phyloP scores from a whole-genome alignment of 2,113 vertebrate genomes.

The Petromus typicus region DNA sequence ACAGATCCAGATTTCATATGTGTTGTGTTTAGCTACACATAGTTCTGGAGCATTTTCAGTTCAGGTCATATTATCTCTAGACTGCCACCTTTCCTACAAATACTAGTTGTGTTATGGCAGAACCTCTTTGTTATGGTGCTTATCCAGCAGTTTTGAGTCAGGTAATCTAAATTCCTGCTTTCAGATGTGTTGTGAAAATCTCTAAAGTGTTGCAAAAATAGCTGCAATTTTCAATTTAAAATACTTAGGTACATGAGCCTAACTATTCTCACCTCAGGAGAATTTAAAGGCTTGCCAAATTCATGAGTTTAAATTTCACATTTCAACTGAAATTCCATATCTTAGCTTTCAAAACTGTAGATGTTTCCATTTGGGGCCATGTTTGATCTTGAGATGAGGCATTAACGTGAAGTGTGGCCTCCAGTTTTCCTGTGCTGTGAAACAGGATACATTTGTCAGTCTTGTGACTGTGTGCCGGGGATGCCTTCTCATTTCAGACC shows the following conservation, averaged over 20 bases:
- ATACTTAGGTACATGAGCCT: not conserved
- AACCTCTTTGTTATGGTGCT: not conserved
- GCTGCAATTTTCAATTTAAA: conserved; percentile 2
- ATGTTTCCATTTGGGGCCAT: not conserved
- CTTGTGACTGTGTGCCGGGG: not conserved
- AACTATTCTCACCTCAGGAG: not conserved
- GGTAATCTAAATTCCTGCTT: not conserved
- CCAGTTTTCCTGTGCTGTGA: not conserved
- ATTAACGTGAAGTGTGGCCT: not conserved
- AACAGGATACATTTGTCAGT: not conserved
- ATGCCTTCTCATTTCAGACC: not conserved
- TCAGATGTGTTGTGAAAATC: not conserved
- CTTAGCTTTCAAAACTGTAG: not conserved
- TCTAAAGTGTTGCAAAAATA: not conserved
- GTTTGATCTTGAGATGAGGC: not conserved
- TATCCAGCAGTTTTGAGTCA: not conserved
- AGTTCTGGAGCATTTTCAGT: not conserved
- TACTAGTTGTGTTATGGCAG: too few species aligned
- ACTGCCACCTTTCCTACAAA: not conserved
- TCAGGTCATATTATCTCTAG: not conserved
- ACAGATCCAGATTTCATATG: not conserved
- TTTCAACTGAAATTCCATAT: not conserved
- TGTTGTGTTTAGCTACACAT: not conserved
- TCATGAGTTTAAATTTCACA: not conserved
- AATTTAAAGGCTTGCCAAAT: conserved; percentile 9